Evolutionary conservation across 2,797 vertebrate species (phyloP).

Genomic region (Champsocephalus esox): DNA sequence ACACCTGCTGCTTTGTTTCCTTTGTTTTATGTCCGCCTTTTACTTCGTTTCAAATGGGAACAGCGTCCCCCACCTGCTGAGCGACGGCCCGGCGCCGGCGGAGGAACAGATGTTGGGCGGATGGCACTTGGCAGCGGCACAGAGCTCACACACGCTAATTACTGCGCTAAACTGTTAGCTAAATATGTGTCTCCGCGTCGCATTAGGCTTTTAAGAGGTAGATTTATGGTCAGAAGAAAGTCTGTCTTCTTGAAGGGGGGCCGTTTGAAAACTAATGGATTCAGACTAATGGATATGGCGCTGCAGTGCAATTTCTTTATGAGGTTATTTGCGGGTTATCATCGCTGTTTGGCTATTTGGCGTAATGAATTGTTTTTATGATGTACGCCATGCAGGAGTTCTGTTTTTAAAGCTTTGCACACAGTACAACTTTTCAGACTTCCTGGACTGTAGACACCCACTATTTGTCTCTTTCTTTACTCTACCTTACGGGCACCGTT

Average conservation of each 20-base stretch:
- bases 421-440: slow-evolving; percentile 15
- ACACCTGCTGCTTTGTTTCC: too few relatives aligned
- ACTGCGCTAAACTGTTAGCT: slow-evolving; percentile 69
- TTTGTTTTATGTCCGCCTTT: slow-evolving; percentile 4
- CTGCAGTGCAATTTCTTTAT: slow-evolving; percentile 32
- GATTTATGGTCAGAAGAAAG: slow-evolving; percentile 57
- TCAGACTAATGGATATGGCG: slow-evolving; percentile 41
- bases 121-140: slow-evolving; percentile 69
- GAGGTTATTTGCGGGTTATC: slow-evolving; percentile 38
- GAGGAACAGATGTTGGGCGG: slow-evolving; percentile 74
- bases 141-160: slow-evolving; percentile 67
- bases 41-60: slow-evolving; percentile 47
- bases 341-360: slow-evolving; percentile 22
- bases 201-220: slow-evolving; percentile 65
- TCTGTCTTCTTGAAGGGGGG: slow-evolving; percentile 43
- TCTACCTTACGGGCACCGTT: slow-evolving; percentile 37
- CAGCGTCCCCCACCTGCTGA: slow-evolving; percentile 42
- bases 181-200: slow-evolving; percentile 69
- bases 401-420: slow-evolving; percentile 12
- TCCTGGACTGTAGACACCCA: slow-evolving; percentile 19
- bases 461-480: slow-evolving; percentile 21
- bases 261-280: slow-evolving; percentile 49
- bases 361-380: slow-evolving; percentile 17
- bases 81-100: slow-evolving; percentile 37
- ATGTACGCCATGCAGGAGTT: background rate